phyloP scores from a whole-genome alignment of 2,797 vertebrate genomes.

The Anguilla megastoma region DNA sequence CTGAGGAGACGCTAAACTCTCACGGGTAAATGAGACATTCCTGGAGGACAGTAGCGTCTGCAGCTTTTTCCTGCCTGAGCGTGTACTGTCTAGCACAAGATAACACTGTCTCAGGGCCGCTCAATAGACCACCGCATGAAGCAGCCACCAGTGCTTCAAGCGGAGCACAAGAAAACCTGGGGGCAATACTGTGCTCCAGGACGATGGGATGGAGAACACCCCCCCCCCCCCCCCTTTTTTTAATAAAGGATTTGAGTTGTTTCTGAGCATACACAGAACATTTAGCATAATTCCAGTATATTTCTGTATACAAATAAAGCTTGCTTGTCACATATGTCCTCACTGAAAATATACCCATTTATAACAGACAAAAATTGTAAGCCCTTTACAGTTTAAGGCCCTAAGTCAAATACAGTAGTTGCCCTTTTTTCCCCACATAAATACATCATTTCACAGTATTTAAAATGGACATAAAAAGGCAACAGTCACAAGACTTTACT shows the following conservation, averaged over 20 bases:
- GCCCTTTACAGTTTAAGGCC: conserved; percentile 51
- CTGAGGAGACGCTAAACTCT: not conserved
- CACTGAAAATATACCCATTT: not conserved
- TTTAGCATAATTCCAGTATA: not conserved
- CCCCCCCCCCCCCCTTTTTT: not conserved
- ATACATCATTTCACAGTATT: not conserved
- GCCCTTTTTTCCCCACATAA: not conserved
- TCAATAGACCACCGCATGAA: not conserved
- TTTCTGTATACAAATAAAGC: not conserved
- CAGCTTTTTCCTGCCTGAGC: conserved; percentile 33
- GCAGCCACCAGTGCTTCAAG: not conserved
- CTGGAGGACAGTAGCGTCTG: conserved; percentile 36
- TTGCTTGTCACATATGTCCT: not conserved
- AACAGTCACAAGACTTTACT: not conserved
- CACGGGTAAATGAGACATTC: not conserved
- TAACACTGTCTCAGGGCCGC: not conserved
- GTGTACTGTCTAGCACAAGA: not conserved
- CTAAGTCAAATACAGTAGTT: conserved; percentile 19
- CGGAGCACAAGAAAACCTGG: not conserved
- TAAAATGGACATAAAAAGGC: conserved; percentile 24
- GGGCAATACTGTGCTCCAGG: not conserved
- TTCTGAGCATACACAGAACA: conserved; percentile 9
- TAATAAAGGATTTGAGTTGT: conserved; percentile 1
- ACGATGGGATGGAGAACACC: not conserved
- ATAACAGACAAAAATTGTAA: conserved; percentile 23